phyloP scores from a whole-genome alignment of 2,888 invertebrate genomes.

The Dolichomitus sp. region DNA sequence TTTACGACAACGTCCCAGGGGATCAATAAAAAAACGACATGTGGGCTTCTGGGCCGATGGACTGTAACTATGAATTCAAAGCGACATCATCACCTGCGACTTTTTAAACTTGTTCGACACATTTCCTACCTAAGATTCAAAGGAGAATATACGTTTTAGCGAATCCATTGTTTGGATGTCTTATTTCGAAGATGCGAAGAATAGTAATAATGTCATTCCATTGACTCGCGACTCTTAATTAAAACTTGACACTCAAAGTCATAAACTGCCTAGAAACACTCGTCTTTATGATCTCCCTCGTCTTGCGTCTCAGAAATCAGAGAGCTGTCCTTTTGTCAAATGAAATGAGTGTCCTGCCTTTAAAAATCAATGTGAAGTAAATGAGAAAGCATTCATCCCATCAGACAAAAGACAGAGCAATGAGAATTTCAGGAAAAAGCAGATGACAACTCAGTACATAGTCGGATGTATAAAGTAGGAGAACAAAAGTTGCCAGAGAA shows the following conservation, averaged over 20 bases:
- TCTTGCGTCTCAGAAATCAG: neutral
- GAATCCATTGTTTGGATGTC: neutral
- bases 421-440: neutral
- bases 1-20: slow-evolving; percentile 41
- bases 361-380: neutral
- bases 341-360: neutral
- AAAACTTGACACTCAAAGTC: neutral
- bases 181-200: too few relatives aligned
- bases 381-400: slow-evolving; percentile 3
- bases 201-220: neutral
- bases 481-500: neutral
- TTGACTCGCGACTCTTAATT: neutral
- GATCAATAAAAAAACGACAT: slow-evolving; percentile 55
- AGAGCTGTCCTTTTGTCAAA: neutral
- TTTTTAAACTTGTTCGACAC: neutral
- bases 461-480: neutral
- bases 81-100: neutral
- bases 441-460: neutral
- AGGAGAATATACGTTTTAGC: neutral
- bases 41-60: neutral
- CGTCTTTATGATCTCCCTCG: neutral
- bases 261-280: neutral
- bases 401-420: slow-evolving; percentile 20
- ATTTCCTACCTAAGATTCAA: neutral
- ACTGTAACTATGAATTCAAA: neutral